Conservation (phyloP, 2,888 invertebrate species). For the Lydus trimaculatus region DNA sequence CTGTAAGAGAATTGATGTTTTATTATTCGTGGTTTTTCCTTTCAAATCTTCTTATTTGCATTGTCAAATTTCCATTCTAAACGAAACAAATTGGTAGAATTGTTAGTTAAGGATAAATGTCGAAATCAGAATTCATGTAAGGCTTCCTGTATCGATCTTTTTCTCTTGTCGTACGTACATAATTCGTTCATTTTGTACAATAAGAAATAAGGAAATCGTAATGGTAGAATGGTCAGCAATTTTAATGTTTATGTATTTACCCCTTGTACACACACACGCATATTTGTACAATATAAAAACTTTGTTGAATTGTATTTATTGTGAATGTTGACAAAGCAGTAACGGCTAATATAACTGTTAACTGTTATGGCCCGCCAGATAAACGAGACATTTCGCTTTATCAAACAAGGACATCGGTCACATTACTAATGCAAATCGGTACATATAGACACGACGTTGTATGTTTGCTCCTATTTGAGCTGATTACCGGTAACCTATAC, state of each 20-base stretch:
- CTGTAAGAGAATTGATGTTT: not conserved
- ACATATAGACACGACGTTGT: constrained; percentile 47
- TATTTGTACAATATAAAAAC: constrained; percentile 8
- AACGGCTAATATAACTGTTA: constrained; percentile 39
- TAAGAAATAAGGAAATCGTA: constrained; percentile 4
- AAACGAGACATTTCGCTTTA: constrained; percentile 50
- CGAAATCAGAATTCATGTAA: not conserved
- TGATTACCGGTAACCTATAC: constrained; percentile 43
- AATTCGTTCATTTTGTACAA: no score
- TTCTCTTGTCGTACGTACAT: not conserved
- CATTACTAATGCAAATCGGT: constrained; percentile 56
- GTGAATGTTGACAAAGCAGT: constrained; percentile 39
- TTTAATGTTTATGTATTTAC: not conserved
- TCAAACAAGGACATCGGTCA: constrained; percentile 54
- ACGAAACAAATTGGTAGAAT: not conserved
- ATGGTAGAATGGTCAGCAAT: not conserved
- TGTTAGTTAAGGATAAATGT: constrained; percentile 5
- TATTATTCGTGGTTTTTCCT: not conserved
- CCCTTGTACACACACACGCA: not conserved
- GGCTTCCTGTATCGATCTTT: not conserved
- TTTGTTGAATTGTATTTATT: constrained; percentile 24
- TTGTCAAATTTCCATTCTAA: constrained; percentile 1
- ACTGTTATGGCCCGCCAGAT: constrained; percentile 41
- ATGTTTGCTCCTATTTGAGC: constrained; percentile 50
- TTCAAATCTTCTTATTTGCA: not conserved